Percentiles rank a stretch among this genome's conserved stretches.
phyloP scores from a whole-genome alignment of 1,140 invertebrate genomes.

The Agrypnia vestita region DNA sequence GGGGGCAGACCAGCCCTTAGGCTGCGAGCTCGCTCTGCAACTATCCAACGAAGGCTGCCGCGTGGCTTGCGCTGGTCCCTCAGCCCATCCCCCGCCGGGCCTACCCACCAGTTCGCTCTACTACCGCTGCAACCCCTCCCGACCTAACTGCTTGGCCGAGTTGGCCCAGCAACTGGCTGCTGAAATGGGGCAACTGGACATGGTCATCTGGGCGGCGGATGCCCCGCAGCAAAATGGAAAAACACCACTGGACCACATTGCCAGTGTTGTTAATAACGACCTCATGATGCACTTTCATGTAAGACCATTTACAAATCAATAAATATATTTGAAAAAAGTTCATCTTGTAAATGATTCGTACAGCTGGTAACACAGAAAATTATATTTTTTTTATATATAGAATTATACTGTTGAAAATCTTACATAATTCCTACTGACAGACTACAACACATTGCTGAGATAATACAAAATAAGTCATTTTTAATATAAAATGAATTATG shows the following conservation, averaged over 20 bases:
- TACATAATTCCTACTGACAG: too few relatives aligned
- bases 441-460: too few relatives aligned
- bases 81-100: not conserved
- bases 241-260: constrained; percentile 50
- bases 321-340: not conserved
- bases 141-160: constrained; percentile 15
- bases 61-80: constrained; percentile 37
- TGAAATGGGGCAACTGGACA: constrained; percentile 44
- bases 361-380: too few relatives aligned
- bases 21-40: constrained; percentile 45
- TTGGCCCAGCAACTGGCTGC: constrained; percentile 41
- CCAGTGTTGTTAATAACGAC: constrained; percentile 43
- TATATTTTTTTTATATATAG: too few relatives aligned
- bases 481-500: too few relatives aligned
- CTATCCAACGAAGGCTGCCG: constrained; percentile 30
- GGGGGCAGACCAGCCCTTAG: constrained; percentile 47
- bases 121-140: constrained; percentile 31
- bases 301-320: not conserved
- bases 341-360: not conserved
- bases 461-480: too few relatives aligned
- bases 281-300: constrained; percentile 56
- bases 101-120: constrained; percentile 9
- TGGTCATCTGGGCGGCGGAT: constrained; percentile 40
- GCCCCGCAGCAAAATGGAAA: not conserved
- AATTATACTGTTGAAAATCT: too few relatives aligned